Evolutionary conservation across 2,888 invertebrate species (phyloP).

Genomic region (Nebria brevicollis): DNA sequence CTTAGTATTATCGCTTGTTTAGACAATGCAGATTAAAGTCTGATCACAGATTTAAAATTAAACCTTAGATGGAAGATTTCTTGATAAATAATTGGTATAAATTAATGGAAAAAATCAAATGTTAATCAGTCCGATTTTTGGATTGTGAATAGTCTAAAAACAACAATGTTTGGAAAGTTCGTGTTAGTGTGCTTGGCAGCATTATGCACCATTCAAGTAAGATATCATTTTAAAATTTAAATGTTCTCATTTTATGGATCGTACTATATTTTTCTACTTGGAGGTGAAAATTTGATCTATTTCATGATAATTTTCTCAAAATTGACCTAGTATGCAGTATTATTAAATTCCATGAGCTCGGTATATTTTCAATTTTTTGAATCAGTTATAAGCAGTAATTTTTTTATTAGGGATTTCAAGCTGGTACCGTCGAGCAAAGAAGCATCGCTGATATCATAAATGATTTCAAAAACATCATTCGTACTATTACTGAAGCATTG

Average conservation of each 20-base stretch:
- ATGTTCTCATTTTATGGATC: background rate
- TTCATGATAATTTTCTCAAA: too few species aligned
- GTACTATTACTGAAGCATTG: slow-evolving; percentile 18
- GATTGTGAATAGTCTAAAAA: background rate
- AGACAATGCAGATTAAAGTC: slow-evolving; percentile 7
- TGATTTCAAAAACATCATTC: slow-evolving; percentile 8
- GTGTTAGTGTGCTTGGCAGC: background rate
- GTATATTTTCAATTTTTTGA: too few species aligned
- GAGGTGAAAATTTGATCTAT: too few species aligned
- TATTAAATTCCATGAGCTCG: too few species aligned
- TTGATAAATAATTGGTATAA: slow-evolving; percentile 5
- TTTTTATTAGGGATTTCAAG: slow-evolving; percentile 25
- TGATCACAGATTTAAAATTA: background rate
- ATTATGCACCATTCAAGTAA: slow-evolving; percentile 3
- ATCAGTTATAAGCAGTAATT: background rate
- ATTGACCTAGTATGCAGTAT: too few species aligned
- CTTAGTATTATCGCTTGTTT: background rate
- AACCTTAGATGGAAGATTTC: background rate
- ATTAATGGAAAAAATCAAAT: background rate
- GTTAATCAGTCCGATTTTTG: background rate
- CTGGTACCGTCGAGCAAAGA: slow-evolving; percentile 11
- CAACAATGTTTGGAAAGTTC: background rate
- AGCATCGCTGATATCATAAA: slow-evolving; percentile 5
- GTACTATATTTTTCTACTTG: too few species aligned
- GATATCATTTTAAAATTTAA: background rate